Evolutionary conservation across 2,888 invertebrate genomes (phyloP).

Genomic region (Ecdyonurus torrentis): DNA sequence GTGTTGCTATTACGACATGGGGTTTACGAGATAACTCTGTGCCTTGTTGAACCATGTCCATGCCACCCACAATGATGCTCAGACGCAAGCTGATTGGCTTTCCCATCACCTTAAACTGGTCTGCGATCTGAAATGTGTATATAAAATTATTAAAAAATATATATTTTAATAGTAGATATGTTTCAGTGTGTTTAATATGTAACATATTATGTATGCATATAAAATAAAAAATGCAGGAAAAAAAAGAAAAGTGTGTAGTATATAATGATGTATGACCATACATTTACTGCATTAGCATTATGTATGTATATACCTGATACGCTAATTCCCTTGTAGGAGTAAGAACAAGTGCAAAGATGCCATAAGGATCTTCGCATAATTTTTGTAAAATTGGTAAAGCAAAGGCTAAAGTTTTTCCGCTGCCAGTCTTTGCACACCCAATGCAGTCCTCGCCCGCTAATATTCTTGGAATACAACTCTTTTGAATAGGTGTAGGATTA

Average conservation of each 20-base stretch:
- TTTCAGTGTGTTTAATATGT: too few species aligned
- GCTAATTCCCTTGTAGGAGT: slow-evolving; percentile 92
- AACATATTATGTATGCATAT: too few species aligned
- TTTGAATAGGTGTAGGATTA: slow-evolving; percentile 65
- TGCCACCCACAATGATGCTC: slow-evolving; percentile 85
- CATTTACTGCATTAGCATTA: not conserved
- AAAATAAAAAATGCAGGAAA: slow-evolving; percentile 4
- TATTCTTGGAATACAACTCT: slow-evolving; percentile 62
- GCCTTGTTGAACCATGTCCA: slow-evolving; percentile 81
- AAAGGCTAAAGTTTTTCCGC: slow-evolving; percentile 96
- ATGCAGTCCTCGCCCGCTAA: slow-evolving; percentile 72
- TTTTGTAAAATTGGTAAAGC: slow-evolving; percentile 85
- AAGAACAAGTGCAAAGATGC: slow-evolving; percentile 84
- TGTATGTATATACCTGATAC: slow-evolving; percentile 52
- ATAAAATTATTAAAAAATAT: not conserved
- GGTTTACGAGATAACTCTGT: slow-evolving; percentile 66
- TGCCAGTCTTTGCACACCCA: slow-evolving; percentile 94
- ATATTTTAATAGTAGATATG: slow-evolving; percentile 6
- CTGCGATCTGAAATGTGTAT: slow-evolving; percentile 63
- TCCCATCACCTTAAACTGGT: slow-evolving; percentile 86
- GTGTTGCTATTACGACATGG: slow-evolving; percentile 92
- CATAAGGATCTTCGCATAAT: slow-evolving; percentile 85
- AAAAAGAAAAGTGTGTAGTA: slow-evolving; percentile 1
- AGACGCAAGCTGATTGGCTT: slow-evolving; percentile 70
- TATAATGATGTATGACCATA: not conserved